Percentiles rank a stretch among this genome's conserved stretches.
Conservation (phyloP, 2,888 invertebrate species). For the Thereva nobilitata region DNA sequence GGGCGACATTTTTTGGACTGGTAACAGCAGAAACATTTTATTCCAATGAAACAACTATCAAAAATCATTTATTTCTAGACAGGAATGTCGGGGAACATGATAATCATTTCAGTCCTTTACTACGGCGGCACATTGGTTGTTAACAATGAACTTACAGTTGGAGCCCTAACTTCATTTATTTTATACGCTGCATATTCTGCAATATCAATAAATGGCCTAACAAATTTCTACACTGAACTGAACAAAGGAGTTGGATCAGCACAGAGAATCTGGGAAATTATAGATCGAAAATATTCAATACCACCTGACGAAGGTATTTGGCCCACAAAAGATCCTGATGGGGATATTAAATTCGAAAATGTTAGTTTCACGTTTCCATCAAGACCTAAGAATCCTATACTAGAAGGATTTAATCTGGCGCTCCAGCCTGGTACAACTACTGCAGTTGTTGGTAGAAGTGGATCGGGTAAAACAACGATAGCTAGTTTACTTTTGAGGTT, state of each 20-base stretch:
- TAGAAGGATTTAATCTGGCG: slow-evolving; percentile 69
- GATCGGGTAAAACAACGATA: slow-evolving; percentile 94
- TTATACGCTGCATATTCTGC: slow-evolving; percentile 94
- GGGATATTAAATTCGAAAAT: slow-evolving; percentile 75
- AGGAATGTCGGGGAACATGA: slow-evolving; percentile 85
- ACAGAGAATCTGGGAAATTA: slow-evolving; percentile 84
- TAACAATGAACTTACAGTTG: slow-evolving; percentile 75
- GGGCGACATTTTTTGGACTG: slow-evolving; percentile 89
- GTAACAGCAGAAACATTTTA: slow-evolving; percentile 59
- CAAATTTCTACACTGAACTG: slow-evolving; percentile 90
- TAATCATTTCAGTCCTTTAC: slow-evolving; percentile 88
- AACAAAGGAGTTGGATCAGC: slow-evolving; percentile 94
- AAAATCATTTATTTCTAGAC: slow-evolving; percentile 62
- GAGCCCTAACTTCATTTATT: slow-evolving; percentile 90
- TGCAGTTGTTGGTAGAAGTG: slow-evolving; percentile 86
- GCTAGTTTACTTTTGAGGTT: slow-evolving; percentile 79
- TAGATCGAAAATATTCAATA: slow-evolving; percentile 78
- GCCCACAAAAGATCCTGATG: slow-evolving; percentile 50
- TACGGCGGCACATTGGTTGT: slow-evolving; percentile 90
- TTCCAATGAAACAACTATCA: background rate
- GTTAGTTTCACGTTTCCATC: slow-evolving; percentile 76
- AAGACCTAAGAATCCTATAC: slow-evolving; percentile 63
- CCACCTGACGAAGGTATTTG: slow-evolving; percentile 63
- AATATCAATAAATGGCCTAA: slow-evolving; percentile 86
- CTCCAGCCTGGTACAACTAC: slow-evolving; percentile 73